A percentile compares a stretch with the other conserved stretches of the same genome.
These are phyloP conservation scores for Phoenicopterus ruber DNA, from an alignment of 2,113 vertebrate genomes.

Conservation along the genomic window DNA sequence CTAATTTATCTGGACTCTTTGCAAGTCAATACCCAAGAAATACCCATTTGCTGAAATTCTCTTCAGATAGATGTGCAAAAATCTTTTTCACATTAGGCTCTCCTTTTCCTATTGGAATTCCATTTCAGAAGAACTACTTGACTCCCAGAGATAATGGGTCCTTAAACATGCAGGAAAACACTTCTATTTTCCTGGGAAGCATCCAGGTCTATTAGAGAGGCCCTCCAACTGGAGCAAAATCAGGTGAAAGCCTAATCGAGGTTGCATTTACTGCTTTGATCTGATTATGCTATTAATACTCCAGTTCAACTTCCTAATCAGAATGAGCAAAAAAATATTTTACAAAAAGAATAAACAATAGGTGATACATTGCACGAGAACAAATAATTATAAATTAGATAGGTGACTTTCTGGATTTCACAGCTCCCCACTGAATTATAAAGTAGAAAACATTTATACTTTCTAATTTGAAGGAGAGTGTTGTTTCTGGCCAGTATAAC, in stretches of 20 bases:
- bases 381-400: not conserved
- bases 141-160: not conserved
- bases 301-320: not conserved
- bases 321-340: not conserved
- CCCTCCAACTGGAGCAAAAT: not conserved
- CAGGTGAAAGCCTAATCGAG: not conserved
- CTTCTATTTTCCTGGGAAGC: not conserved
- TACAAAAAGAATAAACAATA: not conserved
- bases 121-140: not conserved
- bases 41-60: not conserved
- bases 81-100: not conserved
- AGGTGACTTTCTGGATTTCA: not conserved
- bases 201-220: not conserved
- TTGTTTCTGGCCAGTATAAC: not conserved
- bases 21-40: not conserved
- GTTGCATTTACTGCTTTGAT: not conserved
- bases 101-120: not conserved
- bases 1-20: not conserved
- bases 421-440: not conserved
- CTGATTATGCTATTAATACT: not conserved
- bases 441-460: not conserved
- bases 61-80: not conserved
- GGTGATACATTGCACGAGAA: not conserved
- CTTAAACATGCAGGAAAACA: not conserved
- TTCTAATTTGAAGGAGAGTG: not conserved